These are phyloP conservation scores for Cheirogaleus major DNA, from an alignment of 2,797 vertebrate genomes.

Conservation along the genomic window DNA sequence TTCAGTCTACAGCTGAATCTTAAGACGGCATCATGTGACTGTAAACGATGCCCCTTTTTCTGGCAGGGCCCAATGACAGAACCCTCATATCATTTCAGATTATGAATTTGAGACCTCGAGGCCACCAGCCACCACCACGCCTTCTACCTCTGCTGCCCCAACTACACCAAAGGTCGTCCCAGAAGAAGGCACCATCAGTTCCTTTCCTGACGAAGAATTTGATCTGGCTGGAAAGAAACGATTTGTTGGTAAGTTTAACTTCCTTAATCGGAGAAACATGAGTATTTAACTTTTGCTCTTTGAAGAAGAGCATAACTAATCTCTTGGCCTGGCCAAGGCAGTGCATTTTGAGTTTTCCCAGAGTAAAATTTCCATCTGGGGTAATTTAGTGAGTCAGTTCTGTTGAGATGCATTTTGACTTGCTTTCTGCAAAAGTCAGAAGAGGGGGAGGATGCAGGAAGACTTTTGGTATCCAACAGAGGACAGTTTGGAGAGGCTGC, in stretches of 20 bases:
- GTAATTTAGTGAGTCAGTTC: neutral
- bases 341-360: neutral
- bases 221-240: conserved; percentile 94
- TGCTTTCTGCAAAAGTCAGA: neutral
- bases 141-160: conserved; percentile 5
- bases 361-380: neutral
- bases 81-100: conserved; percentile 84
- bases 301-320: neutral
- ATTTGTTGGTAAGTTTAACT: conserved; percentile 91
- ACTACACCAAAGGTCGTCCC: conserved; percentile 50
- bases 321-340: neutral
- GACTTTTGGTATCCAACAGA: too few relatives aligned
- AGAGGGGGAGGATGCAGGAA: neutral
- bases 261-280: neutral
- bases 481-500: neutral
- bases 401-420: neutral
- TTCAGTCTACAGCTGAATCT: neutral
- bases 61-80: neutral
- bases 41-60: neutral
- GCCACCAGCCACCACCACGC: conserved; percentile 75
- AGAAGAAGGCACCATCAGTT: conserved; percentile 82
- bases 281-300: neutral
- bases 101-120: conserved; percentile 88
- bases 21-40: neutral
- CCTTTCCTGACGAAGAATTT: conserved; percentile 90